Conservation (phyloP, 2,113 vertebrate genomes). For the Thomomys bottae region DNA sequence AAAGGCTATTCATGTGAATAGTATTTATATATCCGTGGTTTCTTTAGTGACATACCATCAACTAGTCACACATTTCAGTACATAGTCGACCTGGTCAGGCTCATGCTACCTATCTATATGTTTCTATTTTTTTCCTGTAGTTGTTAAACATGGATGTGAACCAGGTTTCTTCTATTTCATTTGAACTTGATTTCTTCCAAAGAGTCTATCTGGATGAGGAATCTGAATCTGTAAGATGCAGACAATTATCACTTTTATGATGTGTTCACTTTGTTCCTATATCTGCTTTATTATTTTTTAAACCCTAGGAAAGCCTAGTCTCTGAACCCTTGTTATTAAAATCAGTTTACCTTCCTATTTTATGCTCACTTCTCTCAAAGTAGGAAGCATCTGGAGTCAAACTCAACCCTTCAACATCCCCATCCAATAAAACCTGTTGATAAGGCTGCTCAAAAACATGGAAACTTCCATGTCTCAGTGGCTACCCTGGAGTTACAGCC, state of each 20-base stretch:
- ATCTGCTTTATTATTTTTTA: neutral
- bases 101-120: neutral
- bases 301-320: neutral
- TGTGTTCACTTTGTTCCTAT: neutral
- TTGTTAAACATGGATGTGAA: conserved; percentile 21
- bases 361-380: neutral
- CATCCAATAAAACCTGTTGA: neutral
- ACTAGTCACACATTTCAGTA: neutral
- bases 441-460: neutral
- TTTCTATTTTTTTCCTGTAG: conserved; percentile 38
- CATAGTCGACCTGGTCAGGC: neutral
- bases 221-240: neutral
- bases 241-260: neutral
- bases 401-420: neutral
- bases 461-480: neutral
- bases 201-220: neutral
- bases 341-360: neutral
- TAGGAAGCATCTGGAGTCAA: neutral
- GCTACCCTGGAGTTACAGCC: neutral
- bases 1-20: neutral
- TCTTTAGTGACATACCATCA: neutral
- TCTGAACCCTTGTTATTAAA: neutral
- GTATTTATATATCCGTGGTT: neutral
- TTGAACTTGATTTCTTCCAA: neutral
- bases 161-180: neutral